Evolutionary conservation across 2,888 invertebrate genomes (phyloP), one percentile per base, ranked within the genome.

Genomic region (Leptopilina myrica): DNA sequence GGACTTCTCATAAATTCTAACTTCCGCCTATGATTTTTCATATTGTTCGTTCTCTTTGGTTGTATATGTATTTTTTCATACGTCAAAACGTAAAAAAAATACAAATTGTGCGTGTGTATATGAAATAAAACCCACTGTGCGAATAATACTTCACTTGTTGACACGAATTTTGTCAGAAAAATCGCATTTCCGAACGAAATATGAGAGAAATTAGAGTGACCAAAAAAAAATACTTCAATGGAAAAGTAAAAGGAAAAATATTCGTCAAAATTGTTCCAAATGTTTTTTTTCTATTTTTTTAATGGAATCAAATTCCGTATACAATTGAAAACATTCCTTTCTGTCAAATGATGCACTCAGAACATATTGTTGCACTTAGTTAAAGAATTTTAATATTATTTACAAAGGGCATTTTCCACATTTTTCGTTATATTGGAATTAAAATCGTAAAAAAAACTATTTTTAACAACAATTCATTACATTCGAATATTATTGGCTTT

Each of bases 1-100:
- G 14, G 53, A 73, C 33, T 73, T 73, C 73, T 73, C 73, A 73
- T 73, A 73, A 73, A 59, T 73, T 56, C 73, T 11, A 56, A 73
- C 56, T 56, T 73, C 56, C 73, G 56, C 1, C 53, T 73, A 73
- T 73, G 53, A 33, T 14, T 73, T 33, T 73, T 73, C 40, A 73
- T 73, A 73, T 73, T 73, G 73, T 56, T 73, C 56, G 33, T 33
- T n/a, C 40, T 59, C n/a, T 14, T 56, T 73, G 26, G 8, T 15
- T 46, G 67, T 15, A 59, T 5, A 43, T 43, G 43, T 43, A 43
- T 43, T 43, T 43, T 43, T 43, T 43, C 43, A 43, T 43, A 43
- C 33, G 5, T 43, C 43, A 43, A 43, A 20, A 43, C 43, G 43
- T 8, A 43, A 43, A 43, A 43, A 43, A 43, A 0, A 43, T 33